A percentile compares a stretch with the other conserved stretches of the same genome.
Evolutionary conservation across 2,888 invertebrate species (phyloP).

Genomic region (Rhaphigaster nebulosa): DNA sequence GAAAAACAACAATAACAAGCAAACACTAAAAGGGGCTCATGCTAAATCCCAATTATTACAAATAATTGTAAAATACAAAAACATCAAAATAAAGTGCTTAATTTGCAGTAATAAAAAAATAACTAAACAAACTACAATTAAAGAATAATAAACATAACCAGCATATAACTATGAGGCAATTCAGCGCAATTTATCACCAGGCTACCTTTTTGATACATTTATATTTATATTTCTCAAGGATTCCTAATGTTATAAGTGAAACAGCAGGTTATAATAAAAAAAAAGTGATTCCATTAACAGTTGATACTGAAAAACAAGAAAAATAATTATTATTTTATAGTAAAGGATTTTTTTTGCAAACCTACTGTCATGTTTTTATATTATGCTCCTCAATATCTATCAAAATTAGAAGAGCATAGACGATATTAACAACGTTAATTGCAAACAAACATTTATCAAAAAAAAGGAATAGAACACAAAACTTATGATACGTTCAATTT

Average conservation of each 20-base stretch:
- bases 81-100: neutral
- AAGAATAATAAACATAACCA: neutral
- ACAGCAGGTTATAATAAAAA: neutral
- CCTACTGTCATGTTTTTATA: neutral
- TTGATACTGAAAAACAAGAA: conserved; percentile 34
- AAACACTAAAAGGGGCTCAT: neutral
- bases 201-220: conserved; percentile 43
- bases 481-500: neutral
- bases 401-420: neutral
- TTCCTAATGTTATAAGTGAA: conserved; percentile 13
- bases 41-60: neutral
- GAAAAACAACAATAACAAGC: conserved; percentile 12
- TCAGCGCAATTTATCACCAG: conserved; percentile 34
- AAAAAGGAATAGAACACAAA: neutral
- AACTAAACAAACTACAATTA: neutral
- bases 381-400: neutral
- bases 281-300: neutral
- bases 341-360: neutral
- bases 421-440: neutral
- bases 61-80: neutral
- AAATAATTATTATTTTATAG: neutral
- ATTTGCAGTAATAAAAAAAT: neutral
- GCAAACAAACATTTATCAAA: no score
- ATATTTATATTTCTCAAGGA: neutral
- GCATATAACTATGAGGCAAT: neutral